Base-by-base conservation (phyloP, 2,113 vertebrate genomes). In the Anarrhichthys ocellatus region DNA sequence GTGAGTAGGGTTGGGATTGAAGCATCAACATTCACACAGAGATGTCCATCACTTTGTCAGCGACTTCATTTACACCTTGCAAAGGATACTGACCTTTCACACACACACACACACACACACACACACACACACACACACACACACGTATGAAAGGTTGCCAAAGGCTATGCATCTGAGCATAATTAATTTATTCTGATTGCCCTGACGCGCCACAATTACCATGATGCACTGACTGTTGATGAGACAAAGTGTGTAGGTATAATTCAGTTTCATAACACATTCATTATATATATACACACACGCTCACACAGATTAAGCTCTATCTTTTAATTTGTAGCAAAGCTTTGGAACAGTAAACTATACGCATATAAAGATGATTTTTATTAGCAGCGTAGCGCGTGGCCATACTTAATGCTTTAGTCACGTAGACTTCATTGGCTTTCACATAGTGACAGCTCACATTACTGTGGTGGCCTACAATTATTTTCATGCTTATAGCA, bases 61-160 rank as follows among this genome's bases (percentile, higher is more conserved):
- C 61, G 2, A 73, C 59, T 91, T 85, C 15, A 80, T 81, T 82
- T 87, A 62, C 24, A 18, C 61, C 70, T 79, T 58, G n/a, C 44
- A 68, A 73, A 78, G 70, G 81, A 80, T 76, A 69, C 67, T 88
- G 90, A 91, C 93, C 89, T 92, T 88, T 91, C 50, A 70, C 18
- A 67, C 27, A 68, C 40, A 76, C 84, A 0, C 50, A 15, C 29
- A 63, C 61, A 63, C 61, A 63, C 61, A 34, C 59, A 29, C 59
- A 20, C 59, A 36, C 59, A 34, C 59, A 62, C 29, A 34, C 59
- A 34, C 59, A 15, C 54, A 27, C 54, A 27, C n/a, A 58, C 24
- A 85, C 79, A 78, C 32, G 56, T 61, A 73, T 70, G 61, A 84
- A 87, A 84, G 76, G 71, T 78, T 83, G 85, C 89, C 65, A 65